These are phyloP conservation scores for Melanotaenia boesemani DNA, from an alignment of 2,797 vertebrate genomes.

Conservation along the genomic window DNA sequence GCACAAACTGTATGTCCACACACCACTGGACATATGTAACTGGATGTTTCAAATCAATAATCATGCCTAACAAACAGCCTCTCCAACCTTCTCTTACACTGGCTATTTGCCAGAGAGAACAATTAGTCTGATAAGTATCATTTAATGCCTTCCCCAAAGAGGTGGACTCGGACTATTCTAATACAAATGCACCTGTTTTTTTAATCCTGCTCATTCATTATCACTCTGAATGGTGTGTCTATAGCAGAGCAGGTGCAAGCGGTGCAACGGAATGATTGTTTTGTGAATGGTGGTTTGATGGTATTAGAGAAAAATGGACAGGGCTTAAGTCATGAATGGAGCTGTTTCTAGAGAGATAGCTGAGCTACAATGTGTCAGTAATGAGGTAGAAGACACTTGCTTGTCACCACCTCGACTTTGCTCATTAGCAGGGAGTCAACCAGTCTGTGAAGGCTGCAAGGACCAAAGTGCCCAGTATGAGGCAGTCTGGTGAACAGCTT, in stretches of 20 bases:
- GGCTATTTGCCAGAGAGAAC: slow-evolving; percentile 72
- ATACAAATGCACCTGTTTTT: slow-evolving; percentile 75
- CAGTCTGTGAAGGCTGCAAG: slow-evolving; percentile 60
- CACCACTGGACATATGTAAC: slow-evolving; percentile 53
- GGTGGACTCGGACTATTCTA: slow-evolving; percentile 50
- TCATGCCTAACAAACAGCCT: slow-evolving; percentile 48
- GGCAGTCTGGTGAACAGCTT: slow-evolving; percentile 58
- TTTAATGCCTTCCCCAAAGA: slow-evolving; percentile 65
- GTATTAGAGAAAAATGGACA: slow-evolving; percentile 64
- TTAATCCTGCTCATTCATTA: slow-evolving; percentile 70
- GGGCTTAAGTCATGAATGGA: slow-evolving; percentile 53
- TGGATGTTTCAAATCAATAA: slow-evolving; percentile 69
- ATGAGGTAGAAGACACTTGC: slow-evolving; percentile 77
- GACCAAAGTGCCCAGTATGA: slow-evolving; percentile 77
- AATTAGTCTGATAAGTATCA: slow-evolving; percentile 77
- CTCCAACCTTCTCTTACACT: slow-evolving; percentile 51
- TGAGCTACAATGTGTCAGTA: slow-evolving; percentile 68
- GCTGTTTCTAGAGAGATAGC: slow-evolving; percentile 64
- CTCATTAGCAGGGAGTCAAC: slow-evolving; percentile 52
- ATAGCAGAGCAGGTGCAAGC: slow-evolving; percentile 64
- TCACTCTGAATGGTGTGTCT: slow-evolving; percentile 61
- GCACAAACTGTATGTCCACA: slow-evolving; percentile 42
- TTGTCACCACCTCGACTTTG: slow-evolving; percentile 67
- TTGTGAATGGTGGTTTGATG: slow-evolving; percentile 67
- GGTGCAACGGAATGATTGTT: slow-evolving; percentile 59